A percentile compares a stretch with the other conserved stretches of the same genome.
Evolutionary conservation across 2,888 invertebrate species (phyloP).

Genomic region (Punctoribates punctum): DNA sequence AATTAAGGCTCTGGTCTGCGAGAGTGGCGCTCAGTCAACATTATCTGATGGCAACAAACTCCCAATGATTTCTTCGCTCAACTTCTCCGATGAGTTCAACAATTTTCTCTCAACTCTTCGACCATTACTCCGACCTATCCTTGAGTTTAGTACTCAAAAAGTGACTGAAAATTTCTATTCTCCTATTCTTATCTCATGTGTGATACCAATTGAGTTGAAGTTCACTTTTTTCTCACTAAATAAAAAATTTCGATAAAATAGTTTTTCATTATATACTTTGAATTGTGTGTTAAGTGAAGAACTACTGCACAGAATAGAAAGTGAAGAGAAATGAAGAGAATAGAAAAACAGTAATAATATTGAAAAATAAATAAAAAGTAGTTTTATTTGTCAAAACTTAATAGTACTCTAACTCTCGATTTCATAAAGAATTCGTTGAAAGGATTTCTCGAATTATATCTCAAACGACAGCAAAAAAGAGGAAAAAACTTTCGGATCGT

Average conservation of each 20-base stretch:
- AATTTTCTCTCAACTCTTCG: conserved; percentile 1
- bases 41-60: conserved; percentile 10
- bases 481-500: not conserved
- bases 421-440: conserved; percentile 1
- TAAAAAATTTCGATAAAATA: not conserved
- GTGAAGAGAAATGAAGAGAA: not conserved
- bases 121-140: not conserved
- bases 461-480: not conserved
- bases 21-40: conserved; percentile 21
- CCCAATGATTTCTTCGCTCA: conserved; percentile 11
- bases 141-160: not conserved
- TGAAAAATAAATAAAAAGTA: not conserved
- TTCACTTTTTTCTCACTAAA: not conserved
- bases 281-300: conserved; percentile 22
- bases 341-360: not conserved
- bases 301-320: not conserved
- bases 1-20: conserved; percentile 15
- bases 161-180: not conserved
- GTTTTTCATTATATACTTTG: not conserved
- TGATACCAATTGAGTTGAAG: conserved; percentile 2
- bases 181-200: conserved; percentile 15
- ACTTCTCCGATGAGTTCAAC: conserved; percentile 22
- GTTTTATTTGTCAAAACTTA: not conserved
- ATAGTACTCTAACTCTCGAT: not conserved
- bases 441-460: conserved; percentile 10